Evolutionary conservation across 2,888 invertebrate species (phyloP).

Genomic region (Caenorhabditis wallacei): DNA sequence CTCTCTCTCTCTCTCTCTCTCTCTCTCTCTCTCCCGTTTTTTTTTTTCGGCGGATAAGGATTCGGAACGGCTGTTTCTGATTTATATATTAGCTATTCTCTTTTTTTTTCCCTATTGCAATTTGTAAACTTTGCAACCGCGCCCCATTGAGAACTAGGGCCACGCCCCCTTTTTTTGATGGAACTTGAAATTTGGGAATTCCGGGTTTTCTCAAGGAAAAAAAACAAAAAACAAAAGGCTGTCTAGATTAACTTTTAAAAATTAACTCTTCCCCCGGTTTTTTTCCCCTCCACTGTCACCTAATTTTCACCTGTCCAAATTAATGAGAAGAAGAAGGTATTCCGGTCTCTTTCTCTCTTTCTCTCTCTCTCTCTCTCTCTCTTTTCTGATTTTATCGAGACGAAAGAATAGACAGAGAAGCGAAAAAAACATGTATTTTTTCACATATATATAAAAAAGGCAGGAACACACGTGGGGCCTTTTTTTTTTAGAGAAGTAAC

Average conservation of each 20-base stretch:
- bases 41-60: neutral
- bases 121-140: no score
- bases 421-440: conserved; percentile 1
- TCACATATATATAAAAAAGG: neutral
- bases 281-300: neutral
- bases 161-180: neutral
- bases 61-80: neutral
- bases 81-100: neutral
- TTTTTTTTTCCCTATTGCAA: neutral
- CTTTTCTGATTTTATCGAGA: conserved; percentile 8
- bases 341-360: conserved; percentile 5
- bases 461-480: neutral
- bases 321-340: conserved; percentile 10
- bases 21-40: neutral
- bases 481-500: neutral
- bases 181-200: neutral
- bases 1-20: neutral
- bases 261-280: neutral
- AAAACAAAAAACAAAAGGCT: neutral
- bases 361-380: neutral
- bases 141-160: neutral
- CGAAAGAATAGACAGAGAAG: conserved; percentile 3
- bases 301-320: neutral
- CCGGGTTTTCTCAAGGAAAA: neutral
- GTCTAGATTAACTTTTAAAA: conserved; percentile 14